Evolutionary conservation across 2,113 vertebrate genomes (phyloP), one percentile per base, ranked within the genome.

Genomic region (Oncorhynchus masou): DNA sequence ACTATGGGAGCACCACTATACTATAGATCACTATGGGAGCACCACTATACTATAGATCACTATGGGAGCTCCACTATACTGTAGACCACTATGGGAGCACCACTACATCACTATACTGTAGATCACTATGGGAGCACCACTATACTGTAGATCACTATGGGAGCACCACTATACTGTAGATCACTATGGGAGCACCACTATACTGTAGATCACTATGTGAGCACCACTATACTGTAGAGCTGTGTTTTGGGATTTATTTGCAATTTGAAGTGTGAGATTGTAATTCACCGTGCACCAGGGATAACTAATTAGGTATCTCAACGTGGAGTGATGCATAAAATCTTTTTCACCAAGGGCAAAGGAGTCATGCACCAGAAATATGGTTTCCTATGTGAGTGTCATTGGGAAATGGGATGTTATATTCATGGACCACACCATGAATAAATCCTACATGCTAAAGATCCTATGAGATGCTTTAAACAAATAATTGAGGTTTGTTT

Each of bases 271-370:
- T 78, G 79, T 84, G 73, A 79, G 83, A 88, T 82, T 70, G 80
- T 87, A 89, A 88, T 84, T 84, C 83, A 78, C n/a, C 77, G 29
- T 79, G 34, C 34, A 7, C 34, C 34, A 34, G 6, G 5, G 65
- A 77, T 79, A 79, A 85, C 74, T 88, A 89, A 88, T 92, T 34
- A 34, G 31, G 1, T 34, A 34, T 34, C 5, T 89, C 82, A 87
- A 90, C 81, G 88, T 62, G 79, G 70, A 65, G 87, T 87, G 85
- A 89, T 87, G 89, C 90, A 91, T 89, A 79, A 90, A 90, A 91
- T 89, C 77, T 88, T 91, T 93, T 91, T 84, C 80, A 81, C 71
- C 87, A 90, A 92, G 90, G 90, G 87, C 91, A 86, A 89, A 91
- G 72, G 79, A 91, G 89, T 91, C 31, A 73, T 60, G 71, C 77